Evolutionary conservation across 92 coral and sea anemone species (phyloP).

Genomic region (Ricordea florida): DNA sequence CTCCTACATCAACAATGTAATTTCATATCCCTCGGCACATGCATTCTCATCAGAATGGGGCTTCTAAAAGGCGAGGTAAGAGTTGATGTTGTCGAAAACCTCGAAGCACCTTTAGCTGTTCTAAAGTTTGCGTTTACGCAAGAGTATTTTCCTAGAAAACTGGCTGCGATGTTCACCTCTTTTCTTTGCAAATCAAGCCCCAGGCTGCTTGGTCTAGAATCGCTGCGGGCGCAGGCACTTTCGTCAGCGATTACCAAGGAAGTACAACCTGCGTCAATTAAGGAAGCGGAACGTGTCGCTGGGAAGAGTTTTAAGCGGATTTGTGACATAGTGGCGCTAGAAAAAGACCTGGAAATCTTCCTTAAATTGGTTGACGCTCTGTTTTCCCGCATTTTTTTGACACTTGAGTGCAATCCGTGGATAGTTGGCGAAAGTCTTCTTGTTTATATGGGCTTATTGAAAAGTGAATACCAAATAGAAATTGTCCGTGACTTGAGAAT

Average conservation of each 20-base stretch:
- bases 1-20: conserved; percentile 12
- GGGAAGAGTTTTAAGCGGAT: conserved; percentile 79
- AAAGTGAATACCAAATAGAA: conserved; percentile 66
- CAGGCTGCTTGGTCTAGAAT: conserved; percentile 14
- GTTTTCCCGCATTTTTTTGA: conserved; percentile 2
- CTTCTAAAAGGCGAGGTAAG: conserved; percentile 69
- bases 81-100: conserved; percentile 4
- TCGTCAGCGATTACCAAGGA: conserved; percentile 70
- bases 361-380: conserved; percentile 45
- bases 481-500: conserved; percentile 27
- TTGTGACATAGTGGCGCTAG: conserved; percentile 68
- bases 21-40: conserved; percentile 44
- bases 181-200: conserved; percentile 76
- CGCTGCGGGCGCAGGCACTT: conserved; percentile 50
- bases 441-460: conserved; percentile 68
- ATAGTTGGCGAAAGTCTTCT: conserved; percentile 54
- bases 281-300: conserved; percentile 44
- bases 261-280: conserved; percentile 40
- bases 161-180: conserved; percentile 79
- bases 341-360: conserved; percentile 58
- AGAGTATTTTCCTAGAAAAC: conserved; percentile 81
- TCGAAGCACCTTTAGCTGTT: conserved; percentile 72
- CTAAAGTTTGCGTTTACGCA: conserved; percentile 60
- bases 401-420: conserved; percentile 27
- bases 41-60: conserved; percentile 74